These are phyloP conservation scores for Litocranius walleri DNA, from an alignment of 2,113 vertebrate genomes.

Conservation along the genomic window DNA sequence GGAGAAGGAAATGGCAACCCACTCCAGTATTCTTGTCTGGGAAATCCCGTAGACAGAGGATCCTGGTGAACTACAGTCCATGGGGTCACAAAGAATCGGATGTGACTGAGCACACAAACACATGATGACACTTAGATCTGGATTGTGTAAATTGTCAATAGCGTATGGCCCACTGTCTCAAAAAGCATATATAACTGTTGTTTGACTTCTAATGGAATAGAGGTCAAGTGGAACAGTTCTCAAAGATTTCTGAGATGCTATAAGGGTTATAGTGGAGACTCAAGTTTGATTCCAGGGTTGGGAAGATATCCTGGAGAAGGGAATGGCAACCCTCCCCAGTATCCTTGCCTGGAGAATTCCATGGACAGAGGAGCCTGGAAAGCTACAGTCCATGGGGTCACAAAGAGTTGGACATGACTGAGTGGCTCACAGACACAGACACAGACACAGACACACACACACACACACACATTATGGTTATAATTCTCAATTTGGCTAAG, in stretches of 20 bases:
- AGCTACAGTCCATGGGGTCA: not conserved
- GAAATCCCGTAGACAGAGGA: not conserved
- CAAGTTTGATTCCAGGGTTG: rapidly evolving
- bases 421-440: not conserved
- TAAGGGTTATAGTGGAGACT: not conserved
- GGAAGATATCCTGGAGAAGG: not conserved
- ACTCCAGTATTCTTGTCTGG: not conserved
- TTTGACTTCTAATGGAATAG: not conserved
- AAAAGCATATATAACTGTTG: not conserved
- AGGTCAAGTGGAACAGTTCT: not conserved
- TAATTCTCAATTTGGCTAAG: not conserved
- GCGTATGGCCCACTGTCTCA: not conserved
- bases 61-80: not conserved
- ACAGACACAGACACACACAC: not conserved
- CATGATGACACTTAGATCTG: not conserved
- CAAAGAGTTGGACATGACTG: rapidly evolving
- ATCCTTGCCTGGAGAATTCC: not conserved
- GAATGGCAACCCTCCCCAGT: not conserved
- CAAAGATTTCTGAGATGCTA: not conserved
- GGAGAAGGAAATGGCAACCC: not conserved
- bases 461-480: not conserved
- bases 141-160: not conserved
- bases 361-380: not conserved
- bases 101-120: not conserved
- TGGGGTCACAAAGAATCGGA: not conserved